A percentile compares a stretch with the other conserved stretches of the same genome.
Conservation (phyloP, 2,113 vertebrate species). For the Tursiops truncatus region DNA sequence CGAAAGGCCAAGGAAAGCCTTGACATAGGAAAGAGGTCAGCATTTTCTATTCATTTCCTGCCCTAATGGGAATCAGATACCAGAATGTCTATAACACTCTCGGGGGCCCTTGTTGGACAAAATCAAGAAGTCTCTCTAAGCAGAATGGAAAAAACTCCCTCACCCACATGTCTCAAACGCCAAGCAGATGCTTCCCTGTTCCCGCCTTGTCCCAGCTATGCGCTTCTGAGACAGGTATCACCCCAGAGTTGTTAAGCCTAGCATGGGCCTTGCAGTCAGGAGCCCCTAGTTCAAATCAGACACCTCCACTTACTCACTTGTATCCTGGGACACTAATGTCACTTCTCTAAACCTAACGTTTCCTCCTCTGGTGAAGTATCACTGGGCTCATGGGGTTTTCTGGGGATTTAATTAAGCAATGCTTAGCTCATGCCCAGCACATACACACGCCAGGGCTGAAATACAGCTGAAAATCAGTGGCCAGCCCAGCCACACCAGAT, state of each 20-base stretch:
- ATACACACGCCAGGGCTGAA: neutral
- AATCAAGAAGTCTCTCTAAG: neutral
- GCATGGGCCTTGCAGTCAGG: neutral
- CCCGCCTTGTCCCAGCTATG: neutral
- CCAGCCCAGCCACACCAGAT: no score
- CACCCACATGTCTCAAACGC: neutral
- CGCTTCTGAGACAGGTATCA: accelerated
- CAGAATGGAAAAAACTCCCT: neutral
- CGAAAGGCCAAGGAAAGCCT: neutral
- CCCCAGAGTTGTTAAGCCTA: no score
- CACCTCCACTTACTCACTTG: neutral
- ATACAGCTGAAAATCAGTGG: neutral
- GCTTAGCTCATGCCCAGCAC: neutral
- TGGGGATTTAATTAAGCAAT: neutral
- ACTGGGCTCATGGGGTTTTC: neutral
- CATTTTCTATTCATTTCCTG: neutral
- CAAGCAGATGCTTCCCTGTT: no score
- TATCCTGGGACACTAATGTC: neutral
- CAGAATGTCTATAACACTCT: neutral
- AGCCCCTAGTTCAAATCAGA: neutral
- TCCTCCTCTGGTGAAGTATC: neutral
- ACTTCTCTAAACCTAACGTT: neutral
- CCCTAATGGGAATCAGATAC: neutral
- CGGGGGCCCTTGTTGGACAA: neutral
- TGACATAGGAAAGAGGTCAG: neutral